phyloP scores from a whole-genome alignment of 2,113 vertebrate species.

The Ginglymostoma cirratum region DNA sequence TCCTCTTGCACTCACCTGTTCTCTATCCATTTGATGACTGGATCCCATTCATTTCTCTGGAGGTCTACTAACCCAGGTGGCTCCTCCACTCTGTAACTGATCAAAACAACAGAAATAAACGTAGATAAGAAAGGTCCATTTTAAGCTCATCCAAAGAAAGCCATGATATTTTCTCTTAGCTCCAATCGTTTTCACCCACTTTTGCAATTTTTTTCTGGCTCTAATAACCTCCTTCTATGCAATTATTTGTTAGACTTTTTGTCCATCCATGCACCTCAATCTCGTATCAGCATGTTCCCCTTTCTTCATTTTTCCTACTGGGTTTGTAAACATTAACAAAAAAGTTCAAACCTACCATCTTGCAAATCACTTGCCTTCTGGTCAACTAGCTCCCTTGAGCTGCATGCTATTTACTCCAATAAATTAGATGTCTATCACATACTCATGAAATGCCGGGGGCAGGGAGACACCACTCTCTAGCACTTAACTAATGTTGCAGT shows the following conservation, averaged over 20 bases:
- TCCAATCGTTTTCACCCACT: background rate
- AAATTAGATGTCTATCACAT: background rate
- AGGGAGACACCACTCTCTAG: background rate
- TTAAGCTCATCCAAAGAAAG: constrained; percentile 39
- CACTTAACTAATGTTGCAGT: background rate
- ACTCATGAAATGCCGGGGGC: background rate
- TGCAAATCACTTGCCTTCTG: background rate
- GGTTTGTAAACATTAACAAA: background rate
- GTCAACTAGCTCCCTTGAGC: background rate
- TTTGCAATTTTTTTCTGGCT: background rate
- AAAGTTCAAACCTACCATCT: background rate
- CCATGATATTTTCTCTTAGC: background rate
- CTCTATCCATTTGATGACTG: constrained; percentile 80
- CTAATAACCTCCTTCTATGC: background rate
- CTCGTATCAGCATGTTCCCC: background rate
- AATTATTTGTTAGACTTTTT: background rate
- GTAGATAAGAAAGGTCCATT: constrained; percentile 19
- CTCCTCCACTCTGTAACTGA: constrained; percentile 90
- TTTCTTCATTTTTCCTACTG: background rate
- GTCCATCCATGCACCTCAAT: background rate
- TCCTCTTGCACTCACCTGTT: constrained; percentile 61
- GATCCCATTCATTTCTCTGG: constrained; percentile 92
- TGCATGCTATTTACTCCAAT: background rate
- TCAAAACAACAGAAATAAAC: constrained; percentile 41
- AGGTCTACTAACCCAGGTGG: constrained; percentile 81